Conservation (phyloP, 1,140 invertebrate genomes). For the Eumeta japonica region DNA sequence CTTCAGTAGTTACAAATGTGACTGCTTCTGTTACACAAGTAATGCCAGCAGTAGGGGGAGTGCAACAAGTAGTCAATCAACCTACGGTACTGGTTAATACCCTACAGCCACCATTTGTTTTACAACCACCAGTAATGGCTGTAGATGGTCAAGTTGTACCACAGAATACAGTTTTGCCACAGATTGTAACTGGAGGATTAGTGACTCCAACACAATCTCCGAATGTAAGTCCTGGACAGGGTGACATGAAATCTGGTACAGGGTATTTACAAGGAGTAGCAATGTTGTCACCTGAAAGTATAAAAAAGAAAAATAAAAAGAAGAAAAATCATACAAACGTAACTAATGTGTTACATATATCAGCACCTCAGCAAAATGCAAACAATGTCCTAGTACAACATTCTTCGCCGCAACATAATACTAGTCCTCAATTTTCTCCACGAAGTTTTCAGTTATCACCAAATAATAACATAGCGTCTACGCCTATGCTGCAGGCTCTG, state of each 20-base stretch:
- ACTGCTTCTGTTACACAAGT: conserved; percentile 70
- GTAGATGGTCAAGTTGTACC: conserved; percentile 69
- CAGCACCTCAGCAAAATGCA: conserved; percentile 61
- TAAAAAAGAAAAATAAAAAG: conserved; percentile 67
- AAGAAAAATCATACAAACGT: conserved; percentile 74
- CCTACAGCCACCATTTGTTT: conserved; percentile 74
- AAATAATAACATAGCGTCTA: conserved; percentile 60
- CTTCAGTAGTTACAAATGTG: conserved; percentile 69
- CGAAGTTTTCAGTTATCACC: conserved; percentile 65
- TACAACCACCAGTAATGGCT: conserved; percentile 73
- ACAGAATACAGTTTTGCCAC: conserved; percentile 66
- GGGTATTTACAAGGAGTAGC: conserved; percentile 58
- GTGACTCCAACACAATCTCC: conserved; percentile 60
- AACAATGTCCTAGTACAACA: conserved; percentile 49
- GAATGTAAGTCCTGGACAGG: conserved; percentile 36
- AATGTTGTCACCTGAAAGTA: conserved; percentile 67
- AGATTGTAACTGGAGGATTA: conserved; percentile 66
- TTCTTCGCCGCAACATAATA: conserved; percentile 54
- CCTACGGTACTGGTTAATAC: conserved; percentile 81
- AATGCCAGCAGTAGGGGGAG: conserved; percentile 44
- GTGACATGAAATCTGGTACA: conserved; percentile 49
- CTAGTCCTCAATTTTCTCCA: conserved; percentile 62
- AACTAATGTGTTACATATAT: conserved; percentile 71
- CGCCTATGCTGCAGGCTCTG: conserved; percentile 70
- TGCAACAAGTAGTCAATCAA: conserved; percentile 58